Evolutionary conservation across 1,140 invertebrate genomes (phyloP).

Genomic region (Apis mellifera): Amel_HAv3.1 CM009931.2:23935001-23935500

Average conservation of each 20-base stretch:
- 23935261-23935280: conserved; percentile 4
- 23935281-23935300: neutral
- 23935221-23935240: neutral
- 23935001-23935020: too few relatives aligned
- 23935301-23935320: conserved; percentile 7
- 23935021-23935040: too few relatives aligned
- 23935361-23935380: neutral
- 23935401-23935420: conserved; percentile 29
- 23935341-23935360: neutral
- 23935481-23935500: neutral
- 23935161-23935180: too few relatives aligned
- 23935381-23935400: conserved; percentile 11
- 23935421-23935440: conserved; percentile 28
- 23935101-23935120: too few relatives aligned
- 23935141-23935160: too few relatives aligned
- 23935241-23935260: neutral
- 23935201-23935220: neutral
- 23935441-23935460: neutral
- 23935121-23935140: too few relatives aligned
- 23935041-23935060: too few relatives aligned
- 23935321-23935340: conserved; percentile 9
- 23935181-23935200: neutral
- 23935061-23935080: too few relatives aligned
- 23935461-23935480: neutral
- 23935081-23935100: too few relatives aligned